Base-by-base conservation (phyloP, 2,113 vertebrate species). In the Eretmochelys imbricata region DNA sequence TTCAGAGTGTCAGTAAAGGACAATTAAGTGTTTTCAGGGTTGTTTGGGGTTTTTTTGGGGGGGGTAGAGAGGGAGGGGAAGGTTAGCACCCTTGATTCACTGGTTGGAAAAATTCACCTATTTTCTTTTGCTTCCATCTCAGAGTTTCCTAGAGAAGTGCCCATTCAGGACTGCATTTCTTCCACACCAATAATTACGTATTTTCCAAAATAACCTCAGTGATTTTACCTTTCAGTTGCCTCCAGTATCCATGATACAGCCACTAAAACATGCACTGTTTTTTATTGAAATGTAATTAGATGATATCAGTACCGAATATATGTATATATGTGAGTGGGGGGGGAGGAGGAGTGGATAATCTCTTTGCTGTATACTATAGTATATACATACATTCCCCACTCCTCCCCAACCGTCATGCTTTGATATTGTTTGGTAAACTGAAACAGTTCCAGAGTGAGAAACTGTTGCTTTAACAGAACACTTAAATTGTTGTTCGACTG, bases 341-440 rank as follows among this genome's bases (percentile, higher is more conserved):
- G 7, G 35, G 17, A 6, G 13, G 27, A 8, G 31, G 62, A 65
- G 17, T n/a, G 57, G 27, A 69, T 19, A n/a, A n/a, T 69, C 9
- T 69, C 35, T 69, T 69, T n/a, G 35, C 35, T 8, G 3, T n/a
- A 20, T n/a, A 17, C 16, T 6, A 20, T 50, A 92, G 85, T 83
- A 89, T 96, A 94, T 96, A 96, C 50, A 94, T 95, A 65, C 88
- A 92, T 94, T 95, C 53, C 48, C 84, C 87, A 72, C 48, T 94
- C 80, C 94, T 78, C 89, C 87, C 84, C 50, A 95, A 76, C 94
- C 80, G 78, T 95, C 85, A 79, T 79, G 50, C 85, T 94, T 89
- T 85, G 48, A 94, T 95, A 83, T 89, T 91, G 62, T 84, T 17
- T 75, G 19, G 80, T 95, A 92, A 88, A 87, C 10, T 76, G 54